phyloP scores from a whole-genome alignment of 2,113 vertebrate genomes.

The Oreotrochilus melanogaster region DNA sequence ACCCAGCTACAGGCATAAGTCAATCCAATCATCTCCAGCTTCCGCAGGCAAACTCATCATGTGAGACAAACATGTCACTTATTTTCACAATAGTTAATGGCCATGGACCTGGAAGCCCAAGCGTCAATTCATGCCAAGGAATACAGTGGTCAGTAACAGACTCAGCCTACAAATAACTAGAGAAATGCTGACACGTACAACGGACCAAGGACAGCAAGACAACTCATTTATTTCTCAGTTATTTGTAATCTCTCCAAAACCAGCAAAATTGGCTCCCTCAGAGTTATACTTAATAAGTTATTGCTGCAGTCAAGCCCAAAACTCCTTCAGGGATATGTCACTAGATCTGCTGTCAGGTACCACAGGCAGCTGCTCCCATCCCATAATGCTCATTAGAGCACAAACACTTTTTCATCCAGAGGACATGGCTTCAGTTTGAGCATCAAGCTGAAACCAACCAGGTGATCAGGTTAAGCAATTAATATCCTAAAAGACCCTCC shows the following conservation, averaged over 20 bases:
- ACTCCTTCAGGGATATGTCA: neutral
- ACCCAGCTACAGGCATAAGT: neutral
- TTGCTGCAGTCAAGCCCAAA: neutral
- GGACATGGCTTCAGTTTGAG: neutral
- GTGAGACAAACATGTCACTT: neutral
- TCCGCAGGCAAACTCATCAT: neutral
- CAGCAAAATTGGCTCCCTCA: neutral
- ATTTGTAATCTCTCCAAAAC: neutral
- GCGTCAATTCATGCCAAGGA: neutral
- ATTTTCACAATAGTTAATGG: neutral
- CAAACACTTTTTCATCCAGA: neutral
- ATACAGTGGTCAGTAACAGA: neutral
- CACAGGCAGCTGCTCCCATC: neutral
- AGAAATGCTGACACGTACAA: neutral
- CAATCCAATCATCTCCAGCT: neutral
- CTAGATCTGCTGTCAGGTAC: neutral
- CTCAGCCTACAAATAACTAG: neutral
- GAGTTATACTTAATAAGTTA: neutral
- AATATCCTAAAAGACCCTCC: neutral
- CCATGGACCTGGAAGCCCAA: neutral
- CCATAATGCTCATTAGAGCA: fast-evolving
- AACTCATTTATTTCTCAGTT: neutral
- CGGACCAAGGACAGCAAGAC: neutral
- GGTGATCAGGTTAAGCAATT: neutral
- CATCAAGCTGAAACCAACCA: neutral